These are phyloP conservation scores for Panagrolaimus sp. DNA, from an alignment of 1,140 invertebrate species.

Conservation along the genomic window DNA sequence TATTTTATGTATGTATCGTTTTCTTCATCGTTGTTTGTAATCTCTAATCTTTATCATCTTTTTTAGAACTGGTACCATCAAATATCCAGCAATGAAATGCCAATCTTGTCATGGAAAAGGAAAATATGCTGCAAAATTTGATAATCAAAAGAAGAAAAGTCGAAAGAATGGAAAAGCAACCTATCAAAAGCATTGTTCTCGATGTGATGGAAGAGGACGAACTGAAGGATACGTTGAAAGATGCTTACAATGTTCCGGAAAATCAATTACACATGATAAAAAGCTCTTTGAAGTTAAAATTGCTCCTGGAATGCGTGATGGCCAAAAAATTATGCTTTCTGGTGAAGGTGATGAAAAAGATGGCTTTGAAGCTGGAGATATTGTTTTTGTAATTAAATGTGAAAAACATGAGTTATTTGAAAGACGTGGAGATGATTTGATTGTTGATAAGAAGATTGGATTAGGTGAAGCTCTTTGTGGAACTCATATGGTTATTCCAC, in stretches of 20 bases:
- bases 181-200: no score
- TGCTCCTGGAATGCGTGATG: constrained; percentile 65
- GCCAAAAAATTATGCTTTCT: constrained; percentile 59
- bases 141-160: constrained; percentile 47
- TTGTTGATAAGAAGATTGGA: constrained; percentile 60
- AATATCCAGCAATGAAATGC: constrained; percentile 56
- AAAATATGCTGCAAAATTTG: constrained; percentile 55
- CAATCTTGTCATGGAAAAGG: constrained; percentile 60
- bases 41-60: background rate
- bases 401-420: constrained; percentile 62
- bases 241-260: constrained; percentile 34
- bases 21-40: background rate
- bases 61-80: constrained; percentile 59
- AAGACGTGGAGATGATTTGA: constrained; percentile 61
- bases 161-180: no score
- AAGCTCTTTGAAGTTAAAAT: constrained; percentile 67
- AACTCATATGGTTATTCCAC: constrained; percentile 66
- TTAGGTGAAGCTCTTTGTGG: constrained; percentile 66
- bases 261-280: constrained; percentile 63
- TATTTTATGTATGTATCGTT: background rate
- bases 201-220: no score
- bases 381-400: constrained; percentile 63
- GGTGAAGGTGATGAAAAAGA: constrained; percentile 67
- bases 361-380: constrained; percentile 63
- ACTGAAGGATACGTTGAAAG: no score